A percentile compares a stretch with the other conserved stretches of the same genome.
phyloP scores from a whole-genome alignment of 2,888 invertebrate species.

The Nysson spinosus region DNA sequence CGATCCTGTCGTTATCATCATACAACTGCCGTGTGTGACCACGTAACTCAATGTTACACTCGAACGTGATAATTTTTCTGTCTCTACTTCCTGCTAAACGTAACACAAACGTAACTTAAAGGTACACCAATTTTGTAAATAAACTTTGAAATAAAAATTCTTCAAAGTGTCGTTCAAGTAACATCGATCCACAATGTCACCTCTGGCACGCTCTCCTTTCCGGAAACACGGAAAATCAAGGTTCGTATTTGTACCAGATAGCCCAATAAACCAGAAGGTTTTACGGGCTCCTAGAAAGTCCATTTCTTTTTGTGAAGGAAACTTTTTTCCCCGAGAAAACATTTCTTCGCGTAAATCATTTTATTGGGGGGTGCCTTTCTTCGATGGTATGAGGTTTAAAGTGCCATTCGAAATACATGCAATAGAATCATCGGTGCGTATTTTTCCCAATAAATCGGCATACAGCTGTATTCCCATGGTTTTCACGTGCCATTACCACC shows the following conservation, averaged over 20 bases:
- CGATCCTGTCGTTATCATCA: constrained; percentile 48
- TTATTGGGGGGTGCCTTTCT: constrained; percentile 2
- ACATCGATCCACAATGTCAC: too few relatives aligned
- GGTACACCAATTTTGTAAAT: too few relatives aligned
- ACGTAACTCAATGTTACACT: constrained; percentile 15
- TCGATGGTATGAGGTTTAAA: too few relatives aligned
- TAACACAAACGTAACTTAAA: too few relatives aligned
- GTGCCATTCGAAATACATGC: too few relatives aligned
- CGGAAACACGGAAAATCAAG: not conserved
- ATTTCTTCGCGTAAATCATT: not conserved
- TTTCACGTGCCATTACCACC: too few relatives aligned
- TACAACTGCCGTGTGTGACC: constrained; percentile 11
- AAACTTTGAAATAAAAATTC: too few relatives aligned
- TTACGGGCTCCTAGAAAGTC: constrained; percentile 4
- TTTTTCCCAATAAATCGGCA: too few relatives aligned
- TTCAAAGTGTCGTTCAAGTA: too few relatives aligned
- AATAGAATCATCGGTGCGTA: too few relatives aligned
- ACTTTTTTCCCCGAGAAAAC: not conserved
- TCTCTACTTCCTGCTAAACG: too few relatives aligned
- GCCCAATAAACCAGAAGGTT: constrained; percentile 9
- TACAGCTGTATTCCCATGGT: too few relatives aligned
- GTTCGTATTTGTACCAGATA: constrained; percentile 1
- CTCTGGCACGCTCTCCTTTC: not conserved
- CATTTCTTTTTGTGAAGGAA: constrained; percentile 1
- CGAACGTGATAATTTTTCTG: constrained; percentile 15